Evolutionary conservation across 2,888 invertebrate species (phyloP).

Genomic region (Homarus gammarus): DNA sequence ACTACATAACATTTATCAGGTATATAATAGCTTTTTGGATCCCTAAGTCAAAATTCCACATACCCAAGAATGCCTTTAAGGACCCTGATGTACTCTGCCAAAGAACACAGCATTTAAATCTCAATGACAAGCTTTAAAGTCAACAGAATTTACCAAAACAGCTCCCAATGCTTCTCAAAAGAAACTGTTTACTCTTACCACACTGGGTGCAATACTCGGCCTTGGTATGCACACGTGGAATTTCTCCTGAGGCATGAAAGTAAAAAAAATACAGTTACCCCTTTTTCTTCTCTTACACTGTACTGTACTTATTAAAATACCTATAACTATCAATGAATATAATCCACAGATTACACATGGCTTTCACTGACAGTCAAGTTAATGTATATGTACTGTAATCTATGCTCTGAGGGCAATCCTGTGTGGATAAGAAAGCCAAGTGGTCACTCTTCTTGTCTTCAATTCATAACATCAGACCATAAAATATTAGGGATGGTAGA

Average conservation of each 20-base stretch:
- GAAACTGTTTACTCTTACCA: slow-evolving; percentile 36
- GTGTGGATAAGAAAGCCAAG: no score
- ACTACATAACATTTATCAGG: neutral
- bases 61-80: neutral
- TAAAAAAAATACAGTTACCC: slow-evolving; percentile 17
- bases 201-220: slow-evolving; percentile 24
- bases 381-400: no score
- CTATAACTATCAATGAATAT: no score
- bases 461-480: no score
- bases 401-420: no score
- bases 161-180: neutral
- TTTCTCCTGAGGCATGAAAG: slow-evolving; percentile 61
- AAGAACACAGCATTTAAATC: neutral
- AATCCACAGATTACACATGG: no score
- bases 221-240: slow-evolving; percentile 52
- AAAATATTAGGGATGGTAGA: no score
- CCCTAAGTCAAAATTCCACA: neutral
- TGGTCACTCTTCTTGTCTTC: no score
- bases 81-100: neutral
- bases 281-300: neutral
- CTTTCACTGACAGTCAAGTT: no score
- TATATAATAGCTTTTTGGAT: neutral
- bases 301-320: neutral
- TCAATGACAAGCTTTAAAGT: neutral
- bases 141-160: neutral